Evolutionary conservation across 2,113 vertebrate genomes (phyloP).

Genomic region (Sander lucioperca): DNA sequence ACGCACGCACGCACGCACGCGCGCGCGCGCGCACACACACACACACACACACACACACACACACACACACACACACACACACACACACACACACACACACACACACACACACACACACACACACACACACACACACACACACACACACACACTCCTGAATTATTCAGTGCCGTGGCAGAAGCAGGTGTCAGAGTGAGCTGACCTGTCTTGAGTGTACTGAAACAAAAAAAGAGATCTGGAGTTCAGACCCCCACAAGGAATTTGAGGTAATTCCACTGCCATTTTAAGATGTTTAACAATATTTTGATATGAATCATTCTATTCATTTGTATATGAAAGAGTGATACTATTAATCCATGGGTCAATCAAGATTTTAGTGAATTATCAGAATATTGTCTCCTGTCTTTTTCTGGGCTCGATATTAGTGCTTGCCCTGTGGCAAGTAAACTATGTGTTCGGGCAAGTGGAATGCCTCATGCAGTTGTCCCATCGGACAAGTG

Average conservation of each 20-base stretch:
- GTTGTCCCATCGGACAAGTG: too few species aligned
- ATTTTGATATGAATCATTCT: not conserved
- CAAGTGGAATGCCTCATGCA: not conserved
- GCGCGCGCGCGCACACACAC: conserved; percentile 28
- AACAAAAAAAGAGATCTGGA: conserved; percentile 51
- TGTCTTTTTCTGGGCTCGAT: too few species aligned
- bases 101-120: conserved; percentile 17
- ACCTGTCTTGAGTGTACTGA: conserved; percentile 38
- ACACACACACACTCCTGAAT: conserved; percentile 59
- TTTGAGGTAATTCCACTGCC: conserved; percentile 22
- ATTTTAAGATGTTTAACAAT: not conserved
- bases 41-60: conserved; percentile 26
- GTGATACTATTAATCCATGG: too few species aligned
- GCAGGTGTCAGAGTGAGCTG: conserved; percentile 57
- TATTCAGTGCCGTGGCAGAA: conserved; percentile 66
- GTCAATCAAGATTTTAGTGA: not conserved
- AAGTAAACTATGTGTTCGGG: too few species aligned
- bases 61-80: conserved; percentile 10
- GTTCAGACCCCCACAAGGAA: conserved; percentile 45
- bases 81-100: conserved; percentile 6
- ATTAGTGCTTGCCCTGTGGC: too few species aligned
- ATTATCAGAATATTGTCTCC: not conserved
- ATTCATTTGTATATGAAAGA: not conserved
- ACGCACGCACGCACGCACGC: conserved; percentile 23
- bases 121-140: conserved; percentile 14